Evolutionary conservation across 2,888 invertebrate genomes (phyloP), one percentile per base, ranked within the genome.

Genomic region (Chrysopilus asiliformis): DNA sequence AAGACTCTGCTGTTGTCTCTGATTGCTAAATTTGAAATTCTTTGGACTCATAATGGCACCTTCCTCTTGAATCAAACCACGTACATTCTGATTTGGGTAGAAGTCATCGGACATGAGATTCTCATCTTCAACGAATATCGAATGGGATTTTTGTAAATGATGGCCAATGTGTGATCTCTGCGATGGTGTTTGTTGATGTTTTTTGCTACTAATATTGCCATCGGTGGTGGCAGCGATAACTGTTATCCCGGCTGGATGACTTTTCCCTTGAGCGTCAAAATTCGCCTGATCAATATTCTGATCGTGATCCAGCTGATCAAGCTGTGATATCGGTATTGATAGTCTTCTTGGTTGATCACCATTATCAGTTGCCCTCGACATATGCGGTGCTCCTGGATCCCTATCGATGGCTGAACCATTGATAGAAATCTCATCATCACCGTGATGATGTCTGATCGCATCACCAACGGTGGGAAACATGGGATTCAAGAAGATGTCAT

Each of bases 1-100:
- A 31, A 84, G 67, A 43, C 82, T 85, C 49, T 32, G 79, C 79
- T 60, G 32, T 9, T 79, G 82, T 37, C 79, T 65, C 46, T 78
- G 41, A 8, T 41, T 42, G 76, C 73, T 45, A 73, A 67, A 55
- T 72, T 75, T 53, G 76, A 70, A 46, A 65, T 71, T 31, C 66
- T 66, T 44, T 71, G 64, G 28, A 18, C 38, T 40, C 5, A 31
- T 14, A n/a, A 38, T 13, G 5, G 13, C 18, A 9, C 20, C 30
- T 16, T 44, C 42, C 28, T 42, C 39, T 15, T 34, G 37, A n/a
- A 6, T 20, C 14, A 25, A 17, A 30, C 9, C 17, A 24, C 25
- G 18, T 4, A 34, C 2, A 25, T 17, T 34, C 36, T 40, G 43
- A 13, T 39, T 34, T 22, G 7, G 22, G 10, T 8, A 22, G 10